Evolutionary conservation across 2,113 vertebrate genomes (phyloP), one percentile per base, ranked within the genome.

Genomic region (Poeciliopsis occidentalis): DNA sequence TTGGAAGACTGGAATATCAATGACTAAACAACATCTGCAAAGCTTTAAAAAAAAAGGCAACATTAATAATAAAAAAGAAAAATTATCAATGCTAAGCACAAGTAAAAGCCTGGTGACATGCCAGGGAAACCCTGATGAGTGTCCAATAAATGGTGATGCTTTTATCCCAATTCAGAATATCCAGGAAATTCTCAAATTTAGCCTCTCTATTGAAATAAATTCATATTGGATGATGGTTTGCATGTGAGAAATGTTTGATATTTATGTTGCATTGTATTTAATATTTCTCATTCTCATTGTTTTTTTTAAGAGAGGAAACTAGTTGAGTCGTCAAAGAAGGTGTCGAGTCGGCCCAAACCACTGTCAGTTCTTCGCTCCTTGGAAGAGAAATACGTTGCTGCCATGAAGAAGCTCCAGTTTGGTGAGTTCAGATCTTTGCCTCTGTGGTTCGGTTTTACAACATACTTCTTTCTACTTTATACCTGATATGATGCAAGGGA

Each of bases 391-490:
- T 99, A 97, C 67, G 97, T 97, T 13, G 97, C 96, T 77, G 95
- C 96, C 81, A 98, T 99, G 98, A 99, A 97, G 93, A 99, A 98
- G 85, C 95, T 99, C 39, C 98, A 99, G 78, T 99, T 99, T 74
- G 98, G 98, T 99, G 93, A 95, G 97, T 95, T 85, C 76, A 3
- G 26, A 47, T 39, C 37, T 27, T n/a, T n/a, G 34, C 51, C 3
- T 39, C 34, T 69, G 2, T 19, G 24, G 11, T 34, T 34, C 11
- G 22, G 41, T 44, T 13, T 1, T 31, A 2, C 24, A 8, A 8
- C 19, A 24, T 27, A 8, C 32, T 22, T 72, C 15, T 64, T 62
- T 5, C 15, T 19, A 39, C 12, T n/a, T 66, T n/a, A 34, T 37
- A 2, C 10, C 34, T 37, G 34, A 10, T 37, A 11, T 37, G 10